Evolutionary conservation across 2,797 vertebrate species (phyloP), one percentile per base, ranked within the genome.

Genomic region (Taenioides sp.): DNA sequence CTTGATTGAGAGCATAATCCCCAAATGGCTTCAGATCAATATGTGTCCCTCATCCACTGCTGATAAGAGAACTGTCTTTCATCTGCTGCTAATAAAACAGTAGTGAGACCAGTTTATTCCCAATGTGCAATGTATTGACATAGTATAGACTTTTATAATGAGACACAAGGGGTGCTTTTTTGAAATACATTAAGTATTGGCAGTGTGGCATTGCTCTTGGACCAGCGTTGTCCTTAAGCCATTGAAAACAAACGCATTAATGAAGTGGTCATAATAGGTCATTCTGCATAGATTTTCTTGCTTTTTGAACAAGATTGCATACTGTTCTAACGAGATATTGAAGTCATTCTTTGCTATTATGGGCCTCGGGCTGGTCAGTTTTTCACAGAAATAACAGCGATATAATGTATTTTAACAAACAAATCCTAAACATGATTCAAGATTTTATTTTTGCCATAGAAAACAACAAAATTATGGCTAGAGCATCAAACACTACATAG

Each of bases 41-140:
- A 66, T 7, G 25, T 66, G 65, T 66, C 65, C 49, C 31, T 66
- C 65, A 66, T 66, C 65, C 22, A 23, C 34, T 28, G 65, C 67
- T 69, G 67, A 69, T 69, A 57, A 69, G 34, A 69, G 54, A 69
- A 69, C 66, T 57, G 55, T 69, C 52, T 69, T 57, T 69, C 37
- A 25, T 57, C 52, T 69, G 67, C 52, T 20, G 65, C 65, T 66
- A 52, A 66, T 66, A 52, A 66, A 66, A 65, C 63, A 65, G 63
- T n/a, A 11, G 47, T 31, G 65, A 52, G 65, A 31, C 47, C 65
- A 52, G 43, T 25, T 66, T 54, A 52, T 27, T 66, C 65, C 65
- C 65, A 52, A 14, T 52, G 47, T 52, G 49, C 27, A 43, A 7
- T 31, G 17, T 31, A 66, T 52, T 66, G 65, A 66, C 25, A 2